Evolutionary conservation across 2,888 invertebrate species (phyloP), one percentile per base, ranked within the genome.

Genomic region (Hedya salicella): DNA sequence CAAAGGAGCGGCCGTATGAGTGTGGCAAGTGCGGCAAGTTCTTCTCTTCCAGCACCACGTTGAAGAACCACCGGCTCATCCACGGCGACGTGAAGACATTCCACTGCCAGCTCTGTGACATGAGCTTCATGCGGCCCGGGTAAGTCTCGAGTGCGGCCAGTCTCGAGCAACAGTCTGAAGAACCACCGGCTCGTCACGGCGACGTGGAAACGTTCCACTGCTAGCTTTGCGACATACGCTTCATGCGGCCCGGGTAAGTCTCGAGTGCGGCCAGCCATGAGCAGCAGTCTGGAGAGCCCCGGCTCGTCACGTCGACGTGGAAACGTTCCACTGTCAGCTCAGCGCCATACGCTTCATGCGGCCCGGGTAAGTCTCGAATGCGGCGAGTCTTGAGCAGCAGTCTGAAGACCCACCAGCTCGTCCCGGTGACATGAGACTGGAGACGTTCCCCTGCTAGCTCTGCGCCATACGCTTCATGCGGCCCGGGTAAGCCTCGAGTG

Each of bases 1-100:
- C 91, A 0, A 89, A 90, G 65, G 92, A 92, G 75, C 87, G 81
- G 62, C 89, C 89, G 0, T 86, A 81, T 69, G 73, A 78, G 30
- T 92, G 92, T 66, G 70, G 71, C 0, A 82, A 84, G 21, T 36
- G 36, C 25, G 25, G 25, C 25, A 25, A 25, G 25, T 74, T 46
- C 42, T 91, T 87, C 76, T 65, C 75, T 0, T 78, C 86, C 0
- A 70, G 70, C 1, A 74, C 79, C 1, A 74, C 76, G 0, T 73
- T 91, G 32, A 85, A 79, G 53, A 83, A 80, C 60, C 92, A 93
- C 74, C 73, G 71, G n/a, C 69, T 79, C 17, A 81, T 79, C 13
- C 91, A 91, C 74, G 74, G 69, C 0, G 79, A 78, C 4, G 72
- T 73, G n/a, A 86, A 82, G 70, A 71, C 49, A 11, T 81, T 70